A percentile compares a stretch with the other conserved stretches of the same genome.
Conservation (phyloP, 2,113 vertebrate species). For the Sapajus apella region DNA sequence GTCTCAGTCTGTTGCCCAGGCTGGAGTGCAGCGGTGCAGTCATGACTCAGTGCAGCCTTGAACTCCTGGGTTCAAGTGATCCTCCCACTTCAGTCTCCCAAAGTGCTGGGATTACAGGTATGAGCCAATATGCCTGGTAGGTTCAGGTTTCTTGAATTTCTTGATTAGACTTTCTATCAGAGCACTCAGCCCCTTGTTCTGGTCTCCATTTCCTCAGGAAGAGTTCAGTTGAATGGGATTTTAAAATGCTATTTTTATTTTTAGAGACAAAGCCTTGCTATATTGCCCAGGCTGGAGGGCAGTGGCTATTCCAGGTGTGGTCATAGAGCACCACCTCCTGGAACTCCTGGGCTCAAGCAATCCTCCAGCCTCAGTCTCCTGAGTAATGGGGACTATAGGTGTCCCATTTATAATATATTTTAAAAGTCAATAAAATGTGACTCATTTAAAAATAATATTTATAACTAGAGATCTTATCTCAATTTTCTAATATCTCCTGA, state of each 20-base stretch:
- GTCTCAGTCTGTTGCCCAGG: too few species aligned
- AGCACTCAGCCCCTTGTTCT: neutral
- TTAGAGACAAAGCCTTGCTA: neutral
- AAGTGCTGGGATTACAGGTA: too few species aligned
- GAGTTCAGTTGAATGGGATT: neutral
- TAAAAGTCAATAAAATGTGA: slow-evolving; percentile 9
- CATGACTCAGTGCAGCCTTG: too few species aligned
- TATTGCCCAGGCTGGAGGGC: neutral
- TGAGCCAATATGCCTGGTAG: too few species aligned
- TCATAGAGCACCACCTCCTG: neutral
- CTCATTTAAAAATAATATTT: neutral
- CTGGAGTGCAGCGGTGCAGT: too few species aligned
- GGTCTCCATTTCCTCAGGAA: neutral
- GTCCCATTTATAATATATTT: neutral
- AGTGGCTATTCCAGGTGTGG: neutral
- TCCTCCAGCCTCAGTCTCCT: neutral
- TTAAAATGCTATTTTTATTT: neutral
- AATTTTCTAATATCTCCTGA: neutral
- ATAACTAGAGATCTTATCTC: neutral
- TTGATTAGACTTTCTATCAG: neutral
- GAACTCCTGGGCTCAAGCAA: neutral
- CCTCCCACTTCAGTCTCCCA: too few species aligned
- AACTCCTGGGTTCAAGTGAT: too few species aligned
- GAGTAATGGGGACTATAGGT: neutral
- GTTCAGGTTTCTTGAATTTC: neutral